Evolutionary conservation across 1,140 invertebrate species (phyloP).

Genomic region (Leptinotarsa lineolata): DNA sequence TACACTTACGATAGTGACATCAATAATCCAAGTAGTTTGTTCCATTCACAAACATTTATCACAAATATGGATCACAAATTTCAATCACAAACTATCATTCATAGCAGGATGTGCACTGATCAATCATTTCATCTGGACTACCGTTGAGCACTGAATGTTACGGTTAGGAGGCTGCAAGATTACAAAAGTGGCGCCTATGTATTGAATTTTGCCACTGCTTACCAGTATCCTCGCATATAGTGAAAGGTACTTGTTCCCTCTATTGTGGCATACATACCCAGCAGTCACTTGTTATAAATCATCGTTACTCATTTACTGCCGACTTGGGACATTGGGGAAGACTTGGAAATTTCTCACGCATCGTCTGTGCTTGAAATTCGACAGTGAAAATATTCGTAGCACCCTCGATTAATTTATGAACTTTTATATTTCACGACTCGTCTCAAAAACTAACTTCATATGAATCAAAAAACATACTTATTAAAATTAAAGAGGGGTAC

Average conservation of each 20-base stretch:
- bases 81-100: not conserved
- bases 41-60: not conserved
- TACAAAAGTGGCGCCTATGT: constrained; percentile 27
- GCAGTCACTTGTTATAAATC: constrained; percentile 20
- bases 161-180: constrained; percentile 18
- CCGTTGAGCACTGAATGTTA: constrained; percentile 11
- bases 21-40: not conserved
- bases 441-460: too few species aligned
- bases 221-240: constrained; percentile 15
- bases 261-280: constrained; percentile 9
- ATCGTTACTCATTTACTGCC: constrained; percentile 18
- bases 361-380: not conserved
- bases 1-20: too few species aligned
- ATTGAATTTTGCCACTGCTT: constrained; percentile 25
- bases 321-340: constrained; percentile 3
- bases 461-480: too few species aligned
- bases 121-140: not conserved
- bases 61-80: not conserved
- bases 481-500: too few species aligned
- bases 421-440: too few species aligned
- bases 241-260: constrained; percentile 25
- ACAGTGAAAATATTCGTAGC: too few species aligned
- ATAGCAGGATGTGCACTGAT: not conserved
- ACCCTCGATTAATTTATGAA: too few species aligned
- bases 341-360: constrained; percentile 7